Conservation (phyloP, 1,140 invertebrate species). For the Heliothis virescens region DNA sequence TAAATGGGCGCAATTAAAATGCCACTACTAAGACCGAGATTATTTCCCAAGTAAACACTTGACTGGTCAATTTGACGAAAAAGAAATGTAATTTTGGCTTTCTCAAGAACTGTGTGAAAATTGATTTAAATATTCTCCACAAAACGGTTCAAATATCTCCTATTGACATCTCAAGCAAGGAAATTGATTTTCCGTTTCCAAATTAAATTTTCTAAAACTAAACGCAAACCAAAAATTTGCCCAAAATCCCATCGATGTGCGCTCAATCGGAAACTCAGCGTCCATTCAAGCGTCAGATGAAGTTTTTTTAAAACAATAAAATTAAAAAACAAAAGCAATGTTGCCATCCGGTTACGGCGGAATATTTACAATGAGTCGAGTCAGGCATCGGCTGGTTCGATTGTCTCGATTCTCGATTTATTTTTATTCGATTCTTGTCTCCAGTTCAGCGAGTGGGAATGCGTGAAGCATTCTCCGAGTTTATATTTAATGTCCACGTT, state of each 20-base stretch:
- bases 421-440: constrained; percentile 66
- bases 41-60: neutral
- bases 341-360: constrained; percentile 54
- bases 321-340: constrained; percentile 57
- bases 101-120: neutral
- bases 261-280: constrained; percentile 40
- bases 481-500: constrained; percentile 45
- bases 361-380: constrained; percentile 58
- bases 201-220: constrained; percentile 2
- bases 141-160: neutral
- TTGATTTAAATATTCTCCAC: neutral
- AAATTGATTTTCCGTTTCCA: constrained; percentile 14
- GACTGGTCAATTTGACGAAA: neutral
- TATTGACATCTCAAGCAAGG: neutral
- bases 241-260: constrained; percentile 31
- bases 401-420: constrained; percentile 65
- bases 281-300: constrained; percentile 50
- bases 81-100: too few relatives aligned
- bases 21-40: constrained; percentile 41
- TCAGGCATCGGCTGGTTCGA: constrained; percentile 63
- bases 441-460: constrained; percentile 54
- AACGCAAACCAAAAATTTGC: constrained; percentile 19
- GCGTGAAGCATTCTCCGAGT: constrained; percentile 54
- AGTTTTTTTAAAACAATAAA: constrained; percentile 47
- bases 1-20: constrained; percentile 62